A percentile compares a stretch with the other conserved stretches of the same genome.
Conservation (phyloP, 2,113 vertebrate genomes). For the Hypocryptadius cinnamomeus region DNA sequence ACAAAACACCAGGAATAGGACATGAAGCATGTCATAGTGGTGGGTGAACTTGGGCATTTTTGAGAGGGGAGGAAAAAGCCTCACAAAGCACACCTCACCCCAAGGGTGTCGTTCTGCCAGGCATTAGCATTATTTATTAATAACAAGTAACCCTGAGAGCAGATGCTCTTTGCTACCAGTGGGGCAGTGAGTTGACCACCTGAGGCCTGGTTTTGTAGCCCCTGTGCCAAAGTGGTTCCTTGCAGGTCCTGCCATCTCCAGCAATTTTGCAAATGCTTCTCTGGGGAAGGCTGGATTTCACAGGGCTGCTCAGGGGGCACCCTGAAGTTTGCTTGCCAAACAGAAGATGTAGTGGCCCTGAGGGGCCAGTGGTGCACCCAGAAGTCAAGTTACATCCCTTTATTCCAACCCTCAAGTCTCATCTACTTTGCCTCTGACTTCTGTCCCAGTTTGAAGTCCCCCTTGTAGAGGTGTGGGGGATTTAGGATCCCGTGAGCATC, state of each 20-base stretch:
- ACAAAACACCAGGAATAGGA: neutral
- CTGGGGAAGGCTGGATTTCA: neutral
- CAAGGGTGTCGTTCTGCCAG: neutral
- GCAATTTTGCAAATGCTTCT: neutral
- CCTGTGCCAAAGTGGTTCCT: neutral
- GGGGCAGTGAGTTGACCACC: accelerated
- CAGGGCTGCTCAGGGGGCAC: neutral
- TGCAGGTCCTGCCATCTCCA: accelerated
- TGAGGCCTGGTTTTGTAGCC: neutral
- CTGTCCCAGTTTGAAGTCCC: neutral
- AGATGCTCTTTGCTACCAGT: neutral
- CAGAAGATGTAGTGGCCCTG: neutral
- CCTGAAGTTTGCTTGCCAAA: neutral
- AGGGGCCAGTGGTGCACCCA: neutral
- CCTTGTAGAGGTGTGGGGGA: neutral
- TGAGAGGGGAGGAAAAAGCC: too few species aligned
- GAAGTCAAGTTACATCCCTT: neutral
- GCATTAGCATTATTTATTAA: neutral
- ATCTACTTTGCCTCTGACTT: neutral
- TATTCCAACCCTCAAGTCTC: neutral
- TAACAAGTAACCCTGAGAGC: accelerated
- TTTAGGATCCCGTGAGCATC: neutral
- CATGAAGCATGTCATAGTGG: neutral
- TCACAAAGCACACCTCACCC: too few species aligned
- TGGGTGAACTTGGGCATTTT: neutral